A percentile compares a stretch with the other conserved stretches of the same genome.
Evolutionary conservation across 2,797 vertebrate species (phyloP).

Genomic region (Xenentodon cancila): DNA sequence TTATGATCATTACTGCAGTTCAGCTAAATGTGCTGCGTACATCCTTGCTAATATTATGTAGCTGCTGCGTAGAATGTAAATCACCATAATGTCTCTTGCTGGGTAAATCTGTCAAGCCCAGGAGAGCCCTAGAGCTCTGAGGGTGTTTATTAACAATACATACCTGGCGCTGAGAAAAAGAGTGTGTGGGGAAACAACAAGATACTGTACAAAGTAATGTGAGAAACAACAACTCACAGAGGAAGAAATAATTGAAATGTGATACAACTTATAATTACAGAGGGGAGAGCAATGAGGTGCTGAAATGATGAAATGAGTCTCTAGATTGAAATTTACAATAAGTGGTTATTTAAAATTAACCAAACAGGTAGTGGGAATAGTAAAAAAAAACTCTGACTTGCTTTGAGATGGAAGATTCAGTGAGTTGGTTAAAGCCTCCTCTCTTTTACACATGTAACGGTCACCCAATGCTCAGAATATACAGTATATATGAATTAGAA

Average conservation of each 20-base stretch:
- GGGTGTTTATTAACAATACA: conserved; percentile 53
- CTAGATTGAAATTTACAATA: conserved; percentile 31
- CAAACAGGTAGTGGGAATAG: conserved; percentile 30
- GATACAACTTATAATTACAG: conserved; percentile 44
- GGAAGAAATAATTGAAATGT: conserved; percentile 31
- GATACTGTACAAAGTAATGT: conserved; percentile 13
- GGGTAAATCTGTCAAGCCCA: conserved; percentile 47
- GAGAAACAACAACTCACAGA: conserved; percentile 17
- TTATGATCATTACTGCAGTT: conserved; percentile 27
- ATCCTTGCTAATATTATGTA: conserved; percentile 35
- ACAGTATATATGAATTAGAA: too few relatives aligned
- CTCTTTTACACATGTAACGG: too few relatives aligned
- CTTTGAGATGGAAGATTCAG: too few relatives aligned
- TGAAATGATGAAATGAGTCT: conserved; percentile 44
- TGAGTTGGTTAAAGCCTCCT: too few relatives aligned
- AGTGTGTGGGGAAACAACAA: background rate
- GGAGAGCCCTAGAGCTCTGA: conserved; percentile 35
- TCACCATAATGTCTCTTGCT: conserved; percentile 47
- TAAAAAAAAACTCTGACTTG: background rate
- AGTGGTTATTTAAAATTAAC: conserved; percentile 40
- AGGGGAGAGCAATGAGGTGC: conserved; percentile 11
- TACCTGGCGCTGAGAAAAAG: background rate
- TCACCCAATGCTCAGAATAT: too few relatives aligned
- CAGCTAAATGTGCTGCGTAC: conserved; percentile 26
- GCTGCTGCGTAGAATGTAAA: conserved; percentile 46